These are phyloP conservation scores for Ostrea denselamellosa DNA, from an alignment of 1,140 invertebrate genomes.

Conservation along the genomic window DNA sequence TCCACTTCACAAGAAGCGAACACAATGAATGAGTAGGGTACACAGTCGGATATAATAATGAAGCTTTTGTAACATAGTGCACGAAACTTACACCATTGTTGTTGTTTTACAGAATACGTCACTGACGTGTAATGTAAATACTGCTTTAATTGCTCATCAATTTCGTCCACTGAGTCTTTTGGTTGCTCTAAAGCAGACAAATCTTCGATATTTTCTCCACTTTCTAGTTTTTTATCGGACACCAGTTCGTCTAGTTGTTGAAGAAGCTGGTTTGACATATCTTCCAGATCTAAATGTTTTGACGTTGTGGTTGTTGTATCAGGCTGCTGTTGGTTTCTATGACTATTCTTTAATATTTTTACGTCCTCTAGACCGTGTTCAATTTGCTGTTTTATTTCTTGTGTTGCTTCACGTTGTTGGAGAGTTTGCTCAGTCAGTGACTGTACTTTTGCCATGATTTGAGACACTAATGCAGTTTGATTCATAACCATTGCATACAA, in stretches of 20 bases:
- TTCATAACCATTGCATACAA: constrained; percentile 72
- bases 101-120: neutral
- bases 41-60: neutral
- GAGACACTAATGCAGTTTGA: constrained; percentile 68
- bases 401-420: constrained; percentile 60
- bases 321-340: neutral
- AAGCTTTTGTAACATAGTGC: neutral
- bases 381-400: constrained; percentile 54
- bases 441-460: constrained; percentile 67
- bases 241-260: constrained; percentile 56
- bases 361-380: constrained; percentile 43
- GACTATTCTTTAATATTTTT: neutral
- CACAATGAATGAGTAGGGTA: neutral
- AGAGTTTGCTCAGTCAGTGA: constrained; percentile 67
- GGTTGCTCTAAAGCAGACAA: neutral
- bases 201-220: constrained; percentile 1
- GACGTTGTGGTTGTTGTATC: neutral
- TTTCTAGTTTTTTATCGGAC: constrained; percentile 49
- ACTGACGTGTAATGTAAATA: constrained; percentile 3
- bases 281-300: constrained; percentile 12
- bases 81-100: neutral
- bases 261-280: constrained; percentile 49
- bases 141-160: constrained; percentile 34
- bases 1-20: neutral
- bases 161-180: constrained; percentile 28